phyloP scores from a whole-genome alignment of 1,140 invertebrate genomes.

The Hestina assimilis region DNA sequence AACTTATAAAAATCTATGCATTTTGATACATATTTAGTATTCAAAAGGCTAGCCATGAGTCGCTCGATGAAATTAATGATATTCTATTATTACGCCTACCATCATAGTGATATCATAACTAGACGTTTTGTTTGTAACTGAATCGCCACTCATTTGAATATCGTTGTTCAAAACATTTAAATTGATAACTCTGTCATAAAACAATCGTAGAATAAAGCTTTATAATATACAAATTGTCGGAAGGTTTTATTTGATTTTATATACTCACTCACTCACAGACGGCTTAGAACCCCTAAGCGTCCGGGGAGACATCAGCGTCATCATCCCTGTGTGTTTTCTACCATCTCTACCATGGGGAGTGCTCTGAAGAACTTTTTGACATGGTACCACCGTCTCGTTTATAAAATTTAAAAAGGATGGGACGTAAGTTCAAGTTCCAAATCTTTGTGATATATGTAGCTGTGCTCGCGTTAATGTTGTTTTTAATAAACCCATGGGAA shows the following conservation, averaged over 20 bases:
- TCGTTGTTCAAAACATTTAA: neutral
- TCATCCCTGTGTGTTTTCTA: too few relatives aligned
- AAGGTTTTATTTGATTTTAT: neutral
- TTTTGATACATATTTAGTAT: conserved; percentile 12
- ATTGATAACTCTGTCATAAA: neutral
- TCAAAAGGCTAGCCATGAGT: neutral
- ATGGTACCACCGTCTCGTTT: too few relatives aligned
- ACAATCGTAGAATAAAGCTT: neutral
- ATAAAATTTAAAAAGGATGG: too few relatives aligned
- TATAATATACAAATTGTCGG: neutral
- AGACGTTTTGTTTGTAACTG: neutral
- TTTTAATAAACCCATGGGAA: too few relatives aligned
- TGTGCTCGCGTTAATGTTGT: too few relatives aligned
- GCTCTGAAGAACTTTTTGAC: too few relatives aligned
- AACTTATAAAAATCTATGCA: neutral
- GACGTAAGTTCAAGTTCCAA: too few relatives aligned
- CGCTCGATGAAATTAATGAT: conserved; percentile 18
- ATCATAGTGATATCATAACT: conserved; percentile 5
- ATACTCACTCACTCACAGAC: too few relatives aligned
- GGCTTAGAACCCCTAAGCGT: too few relatives aligned
- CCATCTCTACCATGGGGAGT: too few relatives aligned
- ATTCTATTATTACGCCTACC: conserved; percentile 16
- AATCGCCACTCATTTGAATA: neutral
- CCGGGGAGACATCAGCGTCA: too few relatives aligned
- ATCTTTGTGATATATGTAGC: too few relatives aligned